Conservation (phyloP, 2,797 vertebrate genomes). For the Ctenochaetus hawaiiensis region DNA sequence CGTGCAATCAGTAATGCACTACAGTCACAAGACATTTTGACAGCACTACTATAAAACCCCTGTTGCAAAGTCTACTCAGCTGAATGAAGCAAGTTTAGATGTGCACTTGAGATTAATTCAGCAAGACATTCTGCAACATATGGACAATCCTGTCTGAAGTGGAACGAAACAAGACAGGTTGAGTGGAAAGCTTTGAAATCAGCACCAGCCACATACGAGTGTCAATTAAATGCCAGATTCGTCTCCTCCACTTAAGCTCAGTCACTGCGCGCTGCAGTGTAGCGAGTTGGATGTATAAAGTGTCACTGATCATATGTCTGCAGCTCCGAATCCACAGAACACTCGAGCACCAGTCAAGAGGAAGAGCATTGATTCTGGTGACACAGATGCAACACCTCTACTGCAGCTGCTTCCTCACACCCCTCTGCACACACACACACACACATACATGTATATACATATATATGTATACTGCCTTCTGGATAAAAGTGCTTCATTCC, state of each 20-base stretch:
- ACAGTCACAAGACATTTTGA: no score
- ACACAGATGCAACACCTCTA: constrained; percentile 31
- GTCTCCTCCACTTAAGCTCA: constrained; percentile 4
- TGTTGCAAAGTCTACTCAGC: not conserved
- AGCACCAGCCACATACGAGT: not conserved
- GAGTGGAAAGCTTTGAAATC: constrained; percentile 24
- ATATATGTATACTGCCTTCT: constrained; percentile 8
- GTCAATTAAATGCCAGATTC: constrained; percentile 23
- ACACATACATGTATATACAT: not conserved
- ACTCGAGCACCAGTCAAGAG: constrained; percentile 20
- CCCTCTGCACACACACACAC: not conserved
- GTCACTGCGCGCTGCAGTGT: not conserved
- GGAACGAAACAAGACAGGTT: constrained; percentile 1
- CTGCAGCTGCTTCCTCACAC: constrained; percentile 54
- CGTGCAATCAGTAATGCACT: no score
- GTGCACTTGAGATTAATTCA: not conserved
- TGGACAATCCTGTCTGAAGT: constrained; percentile 18
- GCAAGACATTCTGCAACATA: not conserved
- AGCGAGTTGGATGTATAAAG: constrained; percentile 12
- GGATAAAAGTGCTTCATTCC: constrained; percentile 39
- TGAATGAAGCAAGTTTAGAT: constrained; percentile 9
- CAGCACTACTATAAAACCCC: not conserved
- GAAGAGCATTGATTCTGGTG: constrained; percentile 34
- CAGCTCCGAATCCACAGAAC: constrained; percentile 5
- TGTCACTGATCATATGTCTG: constrained; percentile 26